phyloP scores from a whole-genome alignment of 2,888 invertebrate species.

The Stictocephala bisonia region DNA sequence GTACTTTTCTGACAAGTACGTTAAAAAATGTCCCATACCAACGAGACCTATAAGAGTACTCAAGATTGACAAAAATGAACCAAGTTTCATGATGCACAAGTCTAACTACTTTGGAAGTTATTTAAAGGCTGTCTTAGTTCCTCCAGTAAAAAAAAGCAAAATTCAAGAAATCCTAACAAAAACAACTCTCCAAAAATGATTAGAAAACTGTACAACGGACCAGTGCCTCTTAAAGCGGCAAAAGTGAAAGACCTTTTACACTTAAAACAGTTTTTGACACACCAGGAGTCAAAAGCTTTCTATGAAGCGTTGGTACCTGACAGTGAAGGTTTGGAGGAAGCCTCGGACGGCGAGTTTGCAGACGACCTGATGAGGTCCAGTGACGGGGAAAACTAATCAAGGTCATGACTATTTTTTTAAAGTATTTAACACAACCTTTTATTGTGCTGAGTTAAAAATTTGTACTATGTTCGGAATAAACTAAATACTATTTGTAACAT shows the following conservation, averaged over 20 bases:
- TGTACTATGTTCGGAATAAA: neutral
- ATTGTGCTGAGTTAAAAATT: neutral
- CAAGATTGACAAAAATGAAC: conserved; percentile 7
- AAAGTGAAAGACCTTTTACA: conserved; percentile 24
- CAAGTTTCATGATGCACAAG: conserved; percentile 3
- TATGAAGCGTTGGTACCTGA: conserved; percentile 6
- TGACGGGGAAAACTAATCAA: conserved; percentile 5
- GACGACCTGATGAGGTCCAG: conserved; percentile 7
- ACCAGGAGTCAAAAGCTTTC: conserved; percentile 25
- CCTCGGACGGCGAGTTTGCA: conserved; percentile 13
- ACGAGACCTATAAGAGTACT: conserved; percentile 26
- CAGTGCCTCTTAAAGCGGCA: conserved; percentile 4
- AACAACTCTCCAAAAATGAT: conserved; percentile 3
- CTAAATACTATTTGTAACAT: conserved; percentile 4
- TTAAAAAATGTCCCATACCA: conserved; percentile 12
- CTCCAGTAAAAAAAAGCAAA: conserved; percentile 5
- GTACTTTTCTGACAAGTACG: neutral
- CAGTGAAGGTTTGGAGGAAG: conserved; percentile 9
- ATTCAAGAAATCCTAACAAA: conserved; percentile 26
- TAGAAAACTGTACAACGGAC: conserved; percentile 26
- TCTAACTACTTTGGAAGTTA: conserved; percentile 9
- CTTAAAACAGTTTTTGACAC: conserved; percentile 18
- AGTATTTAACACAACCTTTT: conserved; percentile 1
- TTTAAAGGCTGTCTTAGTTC: conserved; percentile 32
- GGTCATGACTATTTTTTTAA: conserved; percentile 6